Conservation (phyloP, 2,888 invertebrate species). For the Ichneumoninae sp. region DNA sequence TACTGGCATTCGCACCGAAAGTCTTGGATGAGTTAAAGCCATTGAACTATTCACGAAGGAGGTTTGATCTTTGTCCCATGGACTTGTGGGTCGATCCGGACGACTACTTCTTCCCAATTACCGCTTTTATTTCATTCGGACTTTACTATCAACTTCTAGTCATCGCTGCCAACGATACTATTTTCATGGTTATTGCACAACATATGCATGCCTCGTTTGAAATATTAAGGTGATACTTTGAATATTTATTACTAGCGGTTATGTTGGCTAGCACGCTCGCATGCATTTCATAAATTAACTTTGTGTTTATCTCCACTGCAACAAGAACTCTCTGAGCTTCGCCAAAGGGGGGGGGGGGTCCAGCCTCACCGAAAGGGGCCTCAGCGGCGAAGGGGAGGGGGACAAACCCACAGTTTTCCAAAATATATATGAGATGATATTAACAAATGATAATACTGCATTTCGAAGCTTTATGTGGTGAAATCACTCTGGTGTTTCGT, state of each 20-base stretch:
- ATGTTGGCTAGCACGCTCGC: too few species aligned
- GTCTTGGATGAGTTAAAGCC: background rate
- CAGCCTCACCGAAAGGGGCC: too few species aligned
- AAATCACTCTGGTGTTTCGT: too few species aligned
- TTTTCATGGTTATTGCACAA: background rate
- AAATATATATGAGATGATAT: too few species aligned
- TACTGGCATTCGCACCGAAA: background rate
- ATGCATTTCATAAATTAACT: too few species aligned
- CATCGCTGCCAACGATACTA: conserved; percentile 7
- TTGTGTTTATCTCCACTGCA: too few species aligned
- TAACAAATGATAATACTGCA: too few species aligned
- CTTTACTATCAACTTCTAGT: background rate
- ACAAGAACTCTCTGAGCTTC: too few species aligned
- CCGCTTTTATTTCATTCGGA: background rate
- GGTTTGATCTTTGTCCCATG: background rate
- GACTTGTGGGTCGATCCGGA: conserved; percentile 29
- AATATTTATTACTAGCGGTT: background rate
- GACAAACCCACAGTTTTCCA: too few species aligned
- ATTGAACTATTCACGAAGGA: conserved; percentile 5
- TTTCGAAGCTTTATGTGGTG: too few species aligned
- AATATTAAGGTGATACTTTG: conserved; percentile 10
- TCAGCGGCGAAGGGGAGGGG: too few species aligned
- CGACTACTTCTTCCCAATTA: conserved; percentile 14
- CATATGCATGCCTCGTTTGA: conserved; percentile 10
- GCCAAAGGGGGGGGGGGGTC: too few species aligned